Conservation (phyloP, 30 jellyfish, hydroid and myxozoan genomes). For the Hydractinia echinata region DNA sequence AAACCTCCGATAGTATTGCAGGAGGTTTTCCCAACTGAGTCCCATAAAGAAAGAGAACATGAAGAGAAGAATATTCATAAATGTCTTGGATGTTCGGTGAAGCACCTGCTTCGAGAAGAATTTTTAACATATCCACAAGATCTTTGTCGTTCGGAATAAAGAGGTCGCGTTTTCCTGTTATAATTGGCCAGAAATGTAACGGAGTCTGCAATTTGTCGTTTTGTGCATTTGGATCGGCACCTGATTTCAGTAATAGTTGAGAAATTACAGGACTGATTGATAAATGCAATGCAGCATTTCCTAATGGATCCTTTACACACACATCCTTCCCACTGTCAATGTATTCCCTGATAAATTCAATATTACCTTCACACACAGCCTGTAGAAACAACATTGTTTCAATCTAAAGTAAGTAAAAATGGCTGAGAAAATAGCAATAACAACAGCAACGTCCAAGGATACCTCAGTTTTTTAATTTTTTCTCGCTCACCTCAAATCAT, state of each 20-base stretch:
- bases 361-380: neutral
- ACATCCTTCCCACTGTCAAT: constrained; percentile 43
- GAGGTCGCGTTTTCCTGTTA: neutral
- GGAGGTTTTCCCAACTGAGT: neutral
- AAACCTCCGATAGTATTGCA: neutral
- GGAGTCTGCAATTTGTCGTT: neutral
- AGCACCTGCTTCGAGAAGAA: neutral
- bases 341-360: neutral
- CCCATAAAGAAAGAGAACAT: neutral
- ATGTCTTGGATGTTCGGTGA: neutral
- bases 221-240: neutral
- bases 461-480: too few relatives aligned
- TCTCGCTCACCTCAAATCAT: too few relatives aligned
- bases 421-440: neutral
- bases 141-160: neutral
- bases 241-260: constrained; percentile 24
- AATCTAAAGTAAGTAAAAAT: neutral
- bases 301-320: constrained; percentile 46
- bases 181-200: neutral
- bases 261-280: constrained; percentile 48
- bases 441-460: too few relatives aligned
- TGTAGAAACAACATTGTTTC: neutral
- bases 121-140: neutral
- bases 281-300: constrained; percentile 59
- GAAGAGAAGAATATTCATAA: neutral